Evolutionary conservation across 2,888 invertebrate species (phyloP), one percentile per base, ranked within the genome.

Genomic region (Salticus scenicus): DNA sequence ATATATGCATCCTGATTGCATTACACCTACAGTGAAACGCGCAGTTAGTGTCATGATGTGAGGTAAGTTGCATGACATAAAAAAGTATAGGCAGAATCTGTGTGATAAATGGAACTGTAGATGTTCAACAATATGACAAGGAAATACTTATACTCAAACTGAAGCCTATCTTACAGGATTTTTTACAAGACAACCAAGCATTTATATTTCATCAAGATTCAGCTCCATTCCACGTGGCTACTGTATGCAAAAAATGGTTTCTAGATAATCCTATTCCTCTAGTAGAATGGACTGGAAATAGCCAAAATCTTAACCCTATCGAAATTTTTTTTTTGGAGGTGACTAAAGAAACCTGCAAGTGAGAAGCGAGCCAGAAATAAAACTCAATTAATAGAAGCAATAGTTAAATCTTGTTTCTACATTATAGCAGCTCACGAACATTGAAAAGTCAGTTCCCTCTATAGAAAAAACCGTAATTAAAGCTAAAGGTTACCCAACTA

Each of bases 201-300:
- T 71, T 71, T 71, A 73, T 73, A 73, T 73, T 57, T 73, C 57
- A 33, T 31, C 57, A 57, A 30, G 73, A 73, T 57, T 73, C 20
- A 33, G 4, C 71, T 41, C 71, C 31, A 70, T 37, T 1, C n/a
- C 70, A 70, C 28, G 4, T 30, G 14, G n/a, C 37, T 70, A 17
- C 2, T 70, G 41, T 70, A 12, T 70, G 41, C 70, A 70, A 73
- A 57, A 57, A 28, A 4, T 30, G 41, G n/a, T 57, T 73, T 57
- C 73, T 57, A 57, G 57, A 42, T 30, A 57, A 73, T 57, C 51
- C 8, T 73, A 73, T 73, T 73, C 28, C 57, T 12, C 73, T 73
- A 30, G 1, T 73, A 12, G 24, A 37, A 70, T 70, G 70, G 73
- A n/a, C 63, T 57, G 73, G 63, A 14, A 73, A 57, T 33, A 73